A percentile compares a stretch with the other conserved stretches of the same genome.
phyloP scores from a whole-genome alignment of 2,797 vertebrate genomes.

The Steatocranus sp. region DNA sequence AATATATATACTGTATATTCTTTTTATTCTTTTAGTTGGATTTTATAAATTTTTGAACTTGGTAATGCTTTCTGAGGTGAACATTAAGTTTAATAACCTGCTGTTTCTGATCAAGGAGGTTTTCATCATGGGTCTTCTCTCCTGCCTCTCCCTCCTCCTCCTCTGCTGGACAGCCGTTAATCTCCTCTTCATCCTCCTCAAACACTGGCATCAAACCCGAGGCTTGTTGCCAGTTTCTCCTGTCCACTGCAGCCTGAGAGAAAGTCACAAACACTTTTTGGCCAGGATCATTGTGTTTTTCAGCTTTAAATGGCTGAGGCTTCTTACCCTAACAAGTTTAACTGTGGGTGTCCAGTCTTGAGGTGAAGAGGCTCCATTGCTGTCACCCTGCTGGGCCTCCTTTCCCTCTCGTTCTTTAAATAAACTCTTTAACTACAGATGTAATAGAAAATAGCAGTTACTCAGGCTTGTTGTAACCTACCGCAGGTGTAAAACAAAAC shows the following conservation, averaged over 20 bases:
- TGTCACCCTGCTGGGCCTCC: slow-evolving; percentile 14
- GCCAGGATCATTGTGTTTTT: not conserved
- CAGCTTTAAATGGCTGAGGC: not conserved
- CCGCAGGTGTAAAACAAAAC: not conserved
- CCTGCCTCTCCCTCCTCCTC: not conserved
- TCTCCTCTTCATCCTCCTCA: slow-evolving; percentile 54
- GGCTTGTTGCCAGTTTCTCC: slow-evolving; percentile 48
- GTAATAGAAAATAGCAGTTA: not conserved
- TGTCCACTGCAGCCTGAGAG: slow-evolving; percentile 48
- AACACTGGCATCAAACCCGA: slow-evolving; percentile 43
- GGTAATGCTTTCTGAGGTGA: not conserved
- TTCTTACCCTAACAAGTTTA: slow-evolving; percentile 54
- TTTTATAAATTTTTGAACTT: not conserved
- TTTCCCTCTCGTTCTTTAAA: slow-evolving; percentile 72
- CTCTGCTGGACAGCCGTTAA: not conserved
- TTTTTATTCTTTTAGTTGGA: not conserved
- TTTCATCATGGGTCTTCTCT: slow-evolving; percentile 18
- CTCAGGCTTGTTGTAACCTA: not conserved
- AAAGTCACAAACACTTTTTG: not conserved
- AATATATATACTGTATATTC: not conserved
- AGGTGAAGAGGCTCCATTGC: slow-evolving; percentile 8
- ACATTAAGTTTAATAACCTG: slow-evolving; percentile 24
- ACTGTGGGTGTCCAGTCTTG: slow-evolving; percentile 46
- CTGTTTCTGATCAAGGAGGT: slow-evolving; percentile 19
- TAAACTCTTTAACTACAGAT: slow-evolving; percentile 73